Evolutionary conservation across 2,113 vertebrate genomes (phyloP).

Genomic region (Enhydra lutris): DNA sequence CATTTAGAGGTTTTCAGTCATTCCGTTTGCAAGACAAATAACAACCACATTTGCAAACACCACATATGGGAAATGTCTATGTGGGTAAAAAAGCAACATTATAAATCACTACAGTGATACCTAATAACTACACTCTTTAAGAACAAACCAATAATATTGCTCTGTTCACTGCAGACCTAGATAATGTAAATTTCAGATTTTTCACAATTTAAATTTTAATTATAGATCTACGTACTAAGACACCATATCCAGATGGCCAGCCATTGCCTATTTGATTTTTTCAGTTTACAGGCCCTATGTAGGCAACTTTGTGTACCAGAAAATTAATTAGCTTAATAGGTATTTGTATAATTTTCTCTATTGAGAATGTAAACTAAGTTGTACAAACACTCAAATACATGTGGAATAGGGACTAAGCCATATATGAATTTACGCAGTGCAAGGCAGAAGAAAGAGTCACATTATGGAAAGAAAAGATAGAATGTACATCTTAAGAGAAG

Average conservation of each 20-base stretch:
- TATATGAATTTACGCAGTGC: rapidly evolving
- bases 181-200: background rate
- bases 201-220: background rate
- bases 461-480: background rate
- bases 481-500: background rate
- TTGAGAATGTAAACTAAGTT: background rate
- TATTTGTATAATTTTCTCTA: background rate
- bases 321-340: background rate
- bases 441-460: background rate
- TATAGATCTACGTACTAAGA: background rate
- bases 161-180: background rate
- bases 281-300: too few species aligned
- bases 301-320: background rate
- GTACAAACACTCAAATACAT: background rate
- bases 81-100: background rate
- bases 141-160: background rate
- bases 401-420: background rate
- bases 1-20: background rate
- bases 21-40: background rate
- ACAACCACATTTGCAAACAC: background rate
- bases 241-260: background rate
- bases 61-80: background rate
- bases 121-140: background rate
- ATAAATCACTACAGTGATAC: background rate
- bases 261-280: background rate